Base-by-base conservation (phyloP, 2,888 invertebrate species). In the Drosophila tripunctata region DNA sequence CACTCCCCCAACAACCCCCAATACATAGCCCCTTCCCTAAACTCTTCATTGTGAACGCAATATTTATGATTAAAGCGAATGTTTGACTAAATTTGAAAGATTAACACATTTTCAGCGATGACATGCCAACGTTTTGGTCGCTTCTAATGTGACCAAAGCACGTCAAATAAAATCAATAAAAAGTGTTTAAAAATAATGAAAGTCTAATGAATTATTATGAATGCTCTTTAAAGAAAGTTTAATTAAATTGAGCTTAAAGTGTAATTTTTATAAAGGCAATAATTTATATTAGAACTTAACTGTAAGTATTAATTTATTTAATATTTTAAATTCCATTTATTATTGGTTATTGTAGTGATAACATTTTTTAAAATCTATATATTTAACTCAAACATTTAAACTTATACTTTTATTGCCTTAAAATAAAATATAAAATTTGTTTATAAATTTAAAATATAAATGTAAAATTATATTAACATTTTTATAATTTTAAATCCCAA, bases 11-110 rank as follows among this genome's bases (percentile, higher is more conserved):
- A 15, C n/a, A 38, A 24, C 31, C 44, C 24, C 52, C 33, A 19
- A 22, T 17, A 8, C 27, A 21, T 14, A 15, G 10, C n/a, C 12
- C n/a, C 22, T 27, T 17, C n/a, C 21, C 55, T 8, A 6, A 5
- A 10, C n/a, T 10, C 21, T 15, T 40, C 22, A 27, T 30, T 15
- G 27, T 35, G 45, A 8, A 27, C 38, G 45, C 62, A 50, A 67
- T 84, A 68, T 77, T 87, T 77, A 73, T 82, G 76, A 78, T 85
- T 81, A 78, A 81, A 82, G 75, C 61, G 67, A 80, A 48, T 68
- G 63, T 78, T 83, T 87, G 70, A 84, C 85, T 87, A 74, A 77
- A 84, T 77, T 80, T 70, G 60, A 65, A 58, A 85, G 87, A 84
- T 81, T 81, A 81, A 81, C 80, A 81, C 87, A 81, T 81, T 81